Evolutionary conservation across 2,888 invertebrate genomes (phyloP).

Genomic region (Branchipolynoe longqiensis): DNA sequence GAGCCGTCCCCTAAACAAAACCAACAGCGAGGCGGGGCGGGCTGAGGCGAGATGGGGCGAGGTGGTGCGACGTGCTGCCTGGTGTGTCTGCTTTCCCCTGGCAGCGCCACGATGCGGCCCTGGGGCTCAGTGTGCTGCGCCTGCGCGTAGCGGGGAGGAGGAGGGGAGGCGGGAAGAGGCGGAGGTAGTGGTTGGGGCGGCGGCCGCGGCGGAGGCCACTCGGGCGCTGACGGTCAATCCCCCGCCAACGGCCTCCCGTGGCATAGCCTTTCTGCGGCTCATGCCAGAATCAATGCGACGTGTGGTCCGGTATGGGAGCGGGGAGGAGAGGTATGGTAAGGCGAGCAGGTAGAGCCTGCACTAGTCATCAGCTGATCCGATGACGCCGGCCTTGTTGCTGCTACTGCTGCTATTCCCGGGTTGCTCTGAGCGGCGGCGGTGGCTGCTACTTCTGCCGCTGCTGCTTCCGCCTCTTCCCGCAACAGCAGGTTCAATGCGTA

Average conservation of each 20-base stretch:
- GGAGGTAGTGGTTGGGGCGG: neutral
- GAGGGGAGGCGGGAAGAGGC: neutral
- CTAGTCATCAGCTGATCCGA: constrained; percentile 27
- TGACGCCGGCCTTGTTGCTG: neutral
- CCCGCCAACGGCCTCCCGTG: neutral
- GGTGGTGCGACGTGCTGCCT: no score
- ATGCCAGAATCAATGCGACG: neutral
- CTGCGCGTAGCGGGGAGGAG: no score
- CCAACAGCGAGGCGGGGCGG: no score
- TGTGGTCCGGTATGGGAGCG: neutral
- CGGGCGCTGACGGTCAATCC: neutral
- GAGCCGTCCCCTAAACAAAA: no score
- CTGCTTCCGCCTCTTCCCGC: neutral
- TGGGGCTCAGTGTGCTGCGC: no score
- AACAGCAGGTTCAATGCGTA: neutral
- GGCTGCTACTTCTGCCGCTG: neutral
- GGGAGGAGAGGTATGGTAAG: neutral
- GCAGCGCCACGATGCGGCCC: no score
- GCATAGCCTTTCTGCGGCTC: neutral
- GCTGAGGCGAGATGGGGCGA: no score
- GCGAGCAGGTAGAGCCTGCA: neutral
- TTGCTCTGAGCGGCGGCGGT: neutral
- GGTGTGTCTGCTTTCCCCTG: no score
- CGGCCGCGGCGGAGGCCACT: neutral
- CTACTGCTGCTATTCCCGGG: neutral